phyloP scores from a whole-genome alignment of 2,797 vertebrate genomes.

The Furcifer pardalis region DNA sequence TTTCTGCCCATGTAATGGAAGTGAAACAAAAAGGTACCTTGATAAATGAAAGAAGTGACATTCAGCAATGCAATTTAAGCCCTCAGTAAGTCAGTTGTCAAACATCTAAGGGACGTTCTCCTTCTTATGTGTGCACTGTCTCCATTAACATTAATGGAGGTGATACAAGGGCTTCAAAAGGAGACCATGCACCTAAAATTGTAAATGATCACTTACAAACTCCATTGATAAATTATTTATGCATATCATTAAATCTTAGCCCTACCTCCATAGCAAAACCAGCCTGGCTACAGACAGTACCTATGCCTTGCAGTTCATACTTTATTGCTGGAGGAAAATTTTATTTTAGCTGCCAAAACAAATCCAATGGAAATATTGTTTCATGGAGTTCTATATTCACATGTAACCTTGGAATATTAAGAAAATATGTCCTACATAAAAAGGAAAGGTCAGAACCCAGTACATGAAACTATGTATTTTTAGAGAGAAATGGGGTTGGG shows the following conservation, averaged over 20 bases:
- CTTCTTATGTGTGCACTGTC: conserved; percentile 68
- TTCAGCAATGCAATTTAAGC: conserved; percentile 42
- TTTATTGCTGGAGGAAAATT: conserved; percentile 46
- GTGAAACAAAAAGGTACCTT: conserved; percentile 51
- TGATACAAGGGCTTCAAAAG: conserved; percentile 55
- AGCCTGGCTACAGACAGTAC: background rate
- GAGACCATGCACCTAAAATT: conserved; percentile 59
- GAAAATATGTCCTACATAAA: no score
- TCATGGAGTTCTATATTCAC: background rate
- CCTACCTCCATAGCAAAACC: conserved; percentile 51
- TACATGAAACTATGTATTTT: no score
- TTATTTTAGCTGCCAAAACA: conserved; percentile 50
- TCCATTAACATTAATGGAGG: conserved; percentile 71
- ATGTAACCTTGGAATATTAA: conserved; percentile 35
- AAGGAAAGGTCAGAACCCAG: no score
- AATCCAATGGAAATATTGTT: conserved; percentile 54
- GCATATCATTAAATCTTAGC: conserved; percentile 50
- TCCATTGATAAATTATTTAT: conserved; percentile 70
- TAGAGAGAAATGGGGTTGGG: no score
- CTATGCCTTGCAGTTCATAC: background rate
- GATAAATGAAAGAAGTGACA: conserved; percentile 66
- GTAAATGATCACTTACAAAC: conserved; percentile 66
- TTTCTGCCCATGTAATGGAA: conserved; percentile 39
- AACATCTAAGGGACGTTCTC: conserved; percentile 69
- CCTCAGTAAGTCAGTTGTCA: conserved; percentile 69